Conservation (phyloP, 2,888 invertebrate genomes). For the Ennomos erosarius region DNA sequence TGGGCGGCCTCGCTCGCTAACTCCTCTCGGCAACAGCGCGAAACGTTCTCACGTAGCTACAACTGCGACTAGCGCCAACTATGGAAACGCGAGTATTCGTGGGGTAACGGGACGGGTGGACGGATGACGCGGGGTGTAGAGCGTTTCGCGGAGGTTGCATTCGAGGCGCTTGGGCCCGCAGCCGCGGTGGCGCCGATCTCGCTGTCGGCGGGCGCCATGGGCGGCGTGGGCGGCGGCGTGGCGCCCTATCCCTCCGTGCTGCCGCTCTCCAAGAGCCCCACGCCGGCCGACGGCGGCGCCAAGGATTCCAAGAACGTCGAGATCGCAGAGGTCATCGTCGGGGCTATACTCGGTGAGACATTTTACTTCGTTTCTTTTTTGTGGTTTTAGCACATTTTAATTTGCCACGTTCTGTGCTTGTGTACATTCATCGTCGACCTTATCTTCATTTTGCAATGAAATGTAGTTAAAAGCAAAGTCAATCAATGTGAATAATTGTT, state of each 20-base stretch:
- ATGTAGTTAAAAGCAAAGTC: too few species aligned
- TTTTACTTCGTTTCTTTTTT: neutral
- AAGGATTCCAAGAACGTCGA: constrained; percentile 96
- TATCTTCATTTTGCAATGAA: too few species aligned
- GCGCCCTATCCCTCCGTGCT: constrained; percentile 90
- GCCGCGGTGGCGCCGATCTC: constrained; percentile 92
- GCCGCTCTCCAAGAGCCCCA: constrained; percentile 91
- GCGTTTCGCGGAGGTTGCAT: constrained; percentile 91
- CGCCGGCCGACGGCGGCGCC: constrained; percentile 90
- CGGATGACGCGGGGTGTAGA: constrained; percentile 75
- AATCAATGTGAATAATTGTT: too few species aligned
- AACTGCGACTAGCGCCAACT: constrained; percentile 34
- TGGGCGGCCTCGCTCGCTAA: constrained; percentile 48
- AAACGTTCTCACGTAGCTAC: constrained; percentile 73
- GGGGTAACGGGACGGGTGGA: constrained; percentile 29
- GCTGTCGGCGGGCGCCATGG: constrained; percentile 89
- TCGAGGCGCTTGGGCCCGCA: constrained; percentile 88
- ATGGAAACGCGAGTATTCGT: too few species aligned
- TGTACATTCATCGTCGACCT: too few species aligned
- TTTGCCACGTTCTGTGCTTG: too few species aligned
- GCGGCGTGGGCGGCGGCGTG: constrained; percentile 75
- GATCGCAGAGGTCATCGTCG: constrained; percentile 98
- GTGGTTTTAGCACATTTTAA: too few species aligned
- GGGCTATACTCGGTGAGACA: constrained; percentile 95
- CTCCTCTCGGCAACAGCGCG: constrained; percentile 72